These are phyloP conservation scores for Bubo bubo DNA, from an alignment of 2,113 vertebrate species.

Conservation along the genomic window DNA sequence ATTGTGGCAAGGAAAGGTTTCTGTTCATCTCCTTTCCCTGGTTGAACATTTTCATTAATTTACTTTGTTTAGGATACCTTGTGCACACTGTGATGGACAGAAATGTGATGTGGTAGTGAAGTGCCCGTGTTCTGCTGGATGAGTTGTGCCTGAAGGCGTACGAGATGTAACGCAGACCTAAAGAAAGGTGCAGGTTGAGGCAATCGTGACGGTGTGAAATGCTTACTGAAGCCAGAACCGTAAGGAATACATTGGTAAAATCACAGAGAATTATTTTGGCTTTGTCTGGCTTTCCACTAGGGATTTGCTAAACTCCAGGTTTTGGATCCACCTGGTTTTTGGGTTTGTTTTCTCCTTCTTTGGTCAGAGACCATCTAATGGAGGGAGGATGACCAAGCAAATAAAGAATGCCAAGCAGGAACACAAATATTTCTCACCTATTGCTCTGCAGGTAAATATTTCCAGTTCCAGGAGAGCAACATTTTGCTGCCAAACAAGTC, in stretches of 20 bases:
- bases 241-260: neutral
- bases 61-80: neutral
- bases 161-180: neutral
- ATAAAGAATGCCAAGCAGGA: neutral
- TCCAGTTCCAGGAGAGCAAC: neutral
- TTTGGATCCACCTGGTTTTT: neutral
- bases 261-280: neutral
- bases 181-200: neutral
- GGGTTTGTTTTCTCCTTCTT: neutral
- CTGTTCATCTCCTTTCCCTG: neutral
- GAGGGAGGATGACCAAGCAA: neutral
- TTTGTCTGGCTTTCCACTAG: neutral
- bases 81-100: neutral
- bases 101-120: neutral
- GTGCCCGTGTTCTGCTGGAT: neutral
- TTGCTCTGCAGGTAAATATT: neutral
- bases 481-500: neutral
- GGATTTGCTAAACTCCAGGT: neutral
- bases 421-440: neutral
- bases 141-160: neutral
- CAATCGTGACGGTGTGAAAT: neutral
- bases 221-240: neutral
- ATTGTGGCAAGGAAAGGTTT: neutral
- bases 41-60: neutral
- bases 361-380: neutral